Percentiles rank a stretch among this genome's conserved stretches.
These are phyloP conservation scores for Urosaurus nigricauda DNA, from an alignment of 2,797 vertebrate species.

Conservation along the genomic window DNA sequence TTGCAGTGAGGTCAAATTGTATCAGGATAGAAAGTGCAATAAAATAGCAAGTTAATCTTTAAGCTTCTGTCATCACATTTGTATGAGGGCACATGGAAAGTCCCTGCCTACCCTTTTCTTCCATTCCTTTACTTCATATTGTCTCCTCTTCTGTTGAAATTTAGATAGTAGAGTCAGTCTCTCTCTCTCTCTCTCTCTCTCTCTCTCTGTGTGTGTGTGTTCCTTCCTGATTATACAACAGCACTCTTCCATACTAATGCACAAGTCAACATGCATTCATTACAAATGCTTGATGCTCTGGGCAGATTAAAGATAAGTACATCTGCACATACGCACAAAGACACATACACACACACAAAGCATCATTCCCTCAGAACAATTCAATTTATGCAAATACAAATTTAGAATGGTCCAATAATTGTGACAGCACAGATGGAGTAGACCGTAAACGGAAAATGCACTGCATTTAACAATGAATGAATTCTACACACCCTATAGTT, in stretches of 20 bases:
- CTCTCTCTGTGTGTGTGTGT: background rate
- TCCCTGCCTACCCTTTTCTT: background rate
- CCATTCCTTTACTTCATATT: background rate
- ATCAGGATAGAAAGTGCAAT: background rate
- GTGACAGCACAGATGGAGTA: background rate
- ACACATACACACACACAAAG: background rate
- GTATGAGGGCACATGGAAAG: background rate
- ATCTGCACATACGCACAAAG: background rate
- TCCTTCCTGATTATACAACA: background rate
- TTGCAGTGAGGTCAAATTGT: background rate
- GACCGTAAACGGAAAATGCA: background rate
- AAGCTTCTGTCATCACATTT: background rate
- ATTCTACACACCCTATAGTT: background rate
- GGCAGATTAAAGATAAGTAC: background rate
- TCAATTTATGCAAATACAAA: background rate
- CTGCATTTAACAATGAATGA: background rate
- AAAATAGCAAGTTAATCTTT: background rate
- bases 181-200: background rate
- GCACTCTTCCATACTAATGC: background rate
- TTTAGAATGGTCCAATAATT: background rate
- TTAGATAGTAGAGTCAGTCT: background rate
- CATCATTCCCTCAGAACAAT: background rate
- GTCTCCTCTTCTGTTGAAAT: background rate
- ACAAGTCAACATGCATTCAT: background rate
- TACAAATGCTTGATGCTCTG: background rate